Conservation (phyloP, 2,888 invertebrate species). For the Nymphalis urticae region DNA sequence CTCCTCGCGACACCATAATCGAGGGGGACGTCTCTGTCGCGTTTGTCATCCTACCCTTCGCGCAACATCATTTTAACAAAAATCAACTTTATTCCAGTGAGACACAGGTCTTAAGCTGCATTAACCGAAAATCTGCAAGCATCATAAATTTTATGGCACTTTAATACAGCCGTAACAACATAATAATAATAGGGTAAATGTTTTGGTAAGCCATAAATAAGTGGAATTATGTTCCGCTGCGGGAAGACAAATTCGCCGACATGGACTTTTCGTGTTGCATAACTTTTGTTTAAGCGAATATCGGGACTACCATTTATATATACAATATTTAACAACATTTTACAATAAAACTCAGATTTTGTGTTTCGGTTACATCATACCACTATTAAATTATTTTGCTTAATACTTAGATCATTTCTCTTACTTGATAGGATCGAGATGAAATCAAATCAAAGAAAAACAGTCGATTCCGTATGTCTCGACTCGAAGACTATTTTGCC, state of each 20-base stretch:
- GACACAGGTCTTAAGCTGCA: slow-evolving; percentile 39
- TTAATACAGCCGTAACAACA: slow-evolving; percentile 80
- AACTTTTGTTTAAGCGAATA: slow-evolving; percentile 14
- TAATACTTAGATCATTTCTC: no score
- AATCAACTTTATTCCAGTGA: slow-evolving; percentile 31
- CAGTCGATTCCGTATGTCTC: no score
- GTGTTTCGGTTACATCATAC: no score
- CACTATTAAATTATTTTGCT: no score
- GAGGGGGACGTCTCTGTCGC: slow-evolving; percentile 68
- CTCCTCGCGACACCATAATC: slow-evolving; percentile 67
- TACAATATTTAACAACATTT: no score
- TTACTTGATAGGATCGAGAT: no score
- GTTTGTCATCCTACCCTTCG: slow-evolving; percentile 71
- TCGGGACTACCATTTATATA: background rate
- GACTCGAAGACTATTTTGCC: no score
- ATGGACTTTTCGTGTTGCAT: slow-evolving; percentile 40
- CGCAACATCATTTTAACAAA: slow-evolving; percentile 41
- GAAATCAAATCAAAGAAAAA: no score
- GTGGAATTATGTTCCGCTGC: slow-evolving; percentile 66
- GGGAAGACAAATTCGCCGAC: slow-evolving; percentile 65
- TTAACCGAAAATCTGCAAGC: slow-evolving; percentile 56
- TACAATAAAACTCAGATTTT: no score
- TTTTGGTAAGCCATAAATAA: slow-evolving; percentile 81
- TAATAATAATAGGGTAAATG: slow-evolving; percentile 81
- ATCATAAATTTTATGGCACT: slow-evolving; percentile 79